Evolutionary conservation across 2,888 invertebrate genomes (phyloP), one percentile per base, ranked within the genome.

Genomic region (Amblyjoppa proteus): DNA sequence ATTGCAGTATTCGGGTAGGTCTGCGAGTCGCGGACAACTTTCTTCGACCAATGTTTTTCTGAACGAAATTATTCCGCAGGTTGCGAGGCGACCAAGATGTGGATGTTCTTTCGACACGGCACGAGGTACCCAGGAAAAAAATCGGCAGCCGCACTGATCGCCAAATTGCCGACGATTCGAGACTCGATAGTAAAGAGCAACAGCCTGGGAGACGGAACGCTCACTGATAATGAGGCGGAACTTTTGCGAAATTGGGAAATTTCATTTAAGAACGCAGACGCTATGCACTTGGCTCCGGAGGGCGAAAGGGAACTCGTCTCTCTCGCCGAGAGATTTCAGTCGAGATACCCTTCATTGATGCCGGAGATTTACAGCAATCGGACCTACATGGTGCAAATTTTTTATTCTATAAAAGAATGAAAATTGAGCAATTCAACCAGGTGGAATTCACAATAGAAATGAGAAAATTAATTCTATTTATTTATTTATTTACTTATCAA

Each of bases 31-130:
- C 11, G 0, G 9, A 71, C 9, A 13, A 5, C 45, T 28, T 28
- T 16, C 6, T 70, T 13, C 16, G 3, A 11, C 1, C 4, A 2
- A 16, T 28, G 1, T 71, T 31, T 16, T 7, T 4, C 51, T 16
- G 9, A 66, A 7, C 3, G 3, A 31, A 53, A 20, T 66, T 38
- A 38, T 68, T 31, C 34, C 85, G n/a, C 89, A 97, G 97, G 95
- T 89, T 97, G 97, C 90, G 94, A 93, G 87, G 95, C 96, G 68
- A 94, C 94, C 58, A 97, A 97, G 93, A 96, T 97, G 84, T 98
- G 97, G 97, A 95, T 97, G 94, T 90, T 97, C 28, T 93, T 97
- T 56, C 95, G 98, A 5, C 98, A 98, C 94, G 98, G 97, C 3
- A 97, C 97, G n/a, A 95, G 97, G 87, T 95, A 96, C 92, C 97